Evolutionary conservation across 1,140 invertebrate genomes (phyloP).

Genomic region (Magallana ariakensis): DNA sequence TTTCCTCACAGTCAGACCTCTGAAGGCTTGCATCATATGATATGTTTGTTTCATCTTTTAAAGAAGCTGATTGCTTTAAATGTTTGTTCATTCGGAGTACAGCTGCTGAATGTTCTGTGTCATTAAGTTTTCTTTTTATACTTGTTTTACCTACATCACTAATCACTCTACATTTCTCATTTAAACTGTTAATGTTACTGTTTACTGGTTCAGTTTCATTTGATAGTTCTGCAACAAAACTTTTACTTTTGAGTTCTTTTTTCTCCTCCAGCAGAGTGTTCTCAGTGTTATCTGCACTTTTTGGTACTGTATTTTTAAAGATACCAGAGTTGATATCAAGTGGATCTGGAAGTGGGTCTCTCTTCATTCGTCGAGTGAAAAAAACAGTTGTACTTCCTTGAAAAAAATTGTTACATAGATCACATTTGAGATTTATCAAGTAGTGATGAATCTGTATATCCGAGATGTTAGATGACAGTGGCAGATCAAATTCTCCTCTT

Average conservation of each 20-base stretch:
- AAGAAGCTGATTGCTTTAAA: neutral
- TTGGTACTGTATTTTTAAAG: neutral
- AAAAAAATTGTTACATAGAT: neutral
- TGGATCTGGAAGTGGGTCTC: slow-evolving; percentile 35
- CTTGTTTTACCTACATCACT: too few relatives aligned
- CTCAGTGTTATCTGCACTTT: too few relatives aligned
- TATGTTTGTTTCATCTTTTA: neutral
- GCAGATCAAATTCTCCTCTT: slow-evolving; percentile 68
- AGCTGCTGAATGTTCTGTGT: neutral
- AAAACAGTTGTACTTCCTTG: neutral
- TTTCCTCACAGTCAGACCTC: neutral
- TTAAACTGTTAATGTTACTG: too few relatives aligned
- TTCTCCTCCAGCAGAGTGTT: neutral
- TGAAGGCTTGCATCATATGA: neutral
- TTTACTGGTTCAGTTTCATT: too few relatives aligned
- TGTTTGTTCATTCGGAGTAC: neutral
- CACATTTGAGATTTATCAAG: slow-evolving; percentile 65
- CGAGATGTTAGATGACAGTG: slow-evolving; percentile 74
- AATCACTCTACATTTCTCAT: too few relatives aligned
- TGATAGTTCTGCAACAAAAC: neutral
- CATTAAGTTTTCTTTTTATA: neutral
- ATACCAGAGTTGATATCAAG: neutral
- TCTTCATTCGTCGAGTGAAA: neutral
- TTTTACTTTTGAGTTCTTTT: neutral
- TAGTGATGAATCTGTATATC: slow-evolving; percentile 75